These are phyloP conservation scores for Tetramorium simillimum DNA, from an alignment of 1,140 invertebrate species.

Conservation along the genomic window DNA sequence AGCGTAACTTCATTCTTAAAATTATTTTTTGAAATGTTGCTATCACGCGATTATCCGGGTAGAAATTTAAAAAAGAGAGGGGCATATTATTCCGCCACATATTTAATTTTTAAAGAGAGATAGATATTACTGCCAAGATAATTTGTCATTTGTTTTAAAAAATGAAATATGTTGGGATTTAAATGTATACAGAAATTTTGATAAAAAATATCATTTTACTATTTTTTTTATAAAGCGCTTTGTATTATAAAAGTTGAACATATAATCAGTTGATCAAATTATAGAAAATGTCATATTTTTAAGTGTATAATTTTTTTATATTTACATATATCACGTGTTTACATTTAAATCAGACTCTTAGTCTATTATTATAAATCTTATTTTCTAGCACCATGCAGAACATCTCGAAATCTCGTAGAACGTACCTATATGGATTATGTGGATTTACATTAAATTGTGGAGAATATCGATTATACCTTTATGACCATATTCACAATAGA, in stretches of 20 bases:
- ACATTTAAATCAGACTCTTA: not conserved
- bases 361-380: not conserved
- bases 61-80: not conserved
- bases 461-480: not conserved
- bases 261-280: not conserved
- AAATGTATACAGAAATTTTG: not conserved
- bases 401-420: not conserved
- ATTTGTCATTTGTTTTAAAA: not conserved
- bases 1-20: not conserved
- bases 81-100: not conserved
- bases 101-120: not conserved
- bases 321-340: not conserved
- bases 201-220: not conserved
- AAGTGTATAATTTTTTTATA: not conserved
- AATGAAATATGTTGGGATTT: too few relatives aligned
- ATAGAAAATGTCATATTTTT: not conserved
- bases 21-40: not conserved
- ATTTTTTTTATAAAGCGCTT: not conserved
- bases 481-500: conserved; percentile 5
- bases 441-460: not conserved
- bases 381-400: not conserved
- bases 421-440: not conserved
- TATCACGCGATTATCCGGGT: not conserved
- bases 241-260: not conserved
- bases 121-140: not conserved